Percentiles rank a stretch among this genome's conserved stretches.
Evolutionary conservation across 1,140 invertebrate species (phyloP).

Genomic region (Thaumetopoea pityocampa): DNA sequence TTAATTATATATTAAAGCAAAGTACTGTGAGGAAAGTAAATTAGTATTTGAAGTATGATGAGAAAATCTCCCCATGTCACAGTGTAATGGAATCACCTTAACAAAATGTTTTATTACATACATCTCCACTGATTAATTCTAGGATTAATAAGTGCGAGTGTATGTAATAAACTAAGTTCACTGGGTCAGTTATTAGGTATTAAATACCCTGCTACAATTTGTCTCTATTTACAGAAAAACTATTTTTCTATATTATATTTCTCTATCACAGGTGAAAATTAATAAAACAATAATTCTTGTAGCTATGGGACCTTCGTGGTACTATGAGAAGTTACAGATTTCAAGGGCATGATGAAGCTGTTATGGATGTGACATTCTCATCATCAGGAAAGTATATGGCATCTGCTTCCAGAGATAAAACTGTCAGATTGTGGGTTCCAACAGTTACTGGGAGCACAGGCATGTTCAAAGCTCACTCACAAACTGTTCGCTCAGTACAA

Average conservation of each 20-base stretch:
- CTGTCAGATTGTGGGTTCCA: constrained; percentile 91
- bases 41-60: too few relatives aligned
- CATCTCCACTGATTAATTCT: too few relatives aligned
- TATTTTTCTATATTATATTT: background rate
- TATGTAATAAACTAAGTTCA: too few relatives aligned
- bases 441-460: constrained; percentile 84
- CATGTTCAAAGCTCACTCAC: constrained; percentile 85
- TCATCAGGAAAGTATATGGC: constrained; percentile 88
- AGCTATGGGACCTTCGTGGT: constrained; percentile 84
- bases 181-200: too few relatives aligned
- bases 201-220: too few relatives aligned
- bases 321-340: constrained; percentile 81
- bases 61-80: too few relatives aligned
- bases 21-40: too few relatives aligned
- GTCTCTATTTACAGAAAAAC: background rate
- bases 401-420: constrained; percentile 88
- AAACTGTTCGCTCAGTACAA: constrained; percentile 86
- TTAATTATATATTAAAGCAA: too few relatives aligned
- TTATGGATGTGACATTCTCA: constrained; percentile 85
- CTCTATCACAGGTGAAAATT: background rate
- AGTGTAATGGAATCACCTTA: too few relatives aligned
- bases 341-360: constrained; percentile 79
- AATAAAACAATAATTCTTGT: constrained; percentile 15
- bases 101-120: too few relatives aligned
- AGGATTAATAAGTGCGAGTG: too few relatives aligned